phyloP scores from a whole-genome alignment of 2,113 vertebrate genomes.

The Pterocles gutturalis region DNA sequence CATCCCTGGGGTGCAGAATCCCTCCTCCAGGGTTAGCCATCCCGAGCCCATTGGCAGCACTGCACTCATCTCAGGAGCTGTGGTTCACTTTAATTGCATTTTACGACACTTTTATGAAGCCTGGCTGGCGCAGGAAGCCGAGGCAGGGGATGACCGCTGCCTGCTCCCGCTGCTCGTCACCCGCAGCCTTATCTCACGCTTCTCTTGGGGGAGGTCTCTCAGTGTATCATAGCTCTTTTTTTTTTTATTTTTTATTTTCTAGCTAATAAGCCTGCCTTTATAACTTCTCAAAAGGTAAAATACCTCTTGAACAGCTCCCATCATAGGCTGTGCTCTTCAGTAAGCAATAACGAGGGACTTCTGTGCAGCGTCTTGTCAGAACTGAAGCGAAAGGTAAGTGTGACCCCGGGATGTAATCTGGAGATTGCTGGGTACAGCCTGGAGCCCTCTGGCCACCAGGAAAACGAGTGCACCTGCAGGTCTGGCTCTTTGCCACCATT shows the following conservation, averaged over 20 bases:
- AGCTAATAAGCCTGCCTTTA: neutral
- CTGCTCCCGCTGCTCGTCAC: neutral
- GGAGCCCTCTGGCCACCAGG: neutral
- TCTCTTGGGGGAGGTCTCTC: neutral
- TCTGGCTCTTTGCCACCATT: neutral
- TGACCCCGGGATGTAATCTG: neutral
- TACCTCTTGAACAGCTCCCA: neutral
- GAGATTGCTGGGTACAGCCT: neutral
- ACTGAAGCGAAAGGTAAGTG: neutral
- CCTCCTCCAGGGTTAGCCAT: neutral
- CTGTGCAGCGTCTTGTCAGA: neutral
- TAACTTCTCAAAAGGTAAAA: neutral
- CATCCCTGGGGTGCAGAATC: neutral
- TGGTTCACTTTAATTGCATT: neutral
- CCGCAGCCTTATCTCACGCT: neutral
- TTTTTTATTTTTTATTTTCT: neutral
- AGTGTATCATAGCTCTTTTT: neutral
- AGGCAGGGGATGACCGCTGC: neutral
- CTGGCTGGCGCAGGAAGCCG: neutral
- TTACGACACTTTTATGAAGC: neutral
- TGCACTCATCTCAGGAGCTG: neutral
- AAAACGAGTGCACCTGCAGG: rapidly evolving
- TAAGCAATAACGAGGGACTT: neutral
- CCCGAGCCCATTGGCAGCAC: neutral
- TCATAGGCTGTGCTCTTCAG: neutral